A percentile compares a stretch with the other conserved stretches of the same genome.
phyloP scores from a whole-genome alignment of 2,888 invertebrate genomes.

The Ormyrus thymus region DNA sequence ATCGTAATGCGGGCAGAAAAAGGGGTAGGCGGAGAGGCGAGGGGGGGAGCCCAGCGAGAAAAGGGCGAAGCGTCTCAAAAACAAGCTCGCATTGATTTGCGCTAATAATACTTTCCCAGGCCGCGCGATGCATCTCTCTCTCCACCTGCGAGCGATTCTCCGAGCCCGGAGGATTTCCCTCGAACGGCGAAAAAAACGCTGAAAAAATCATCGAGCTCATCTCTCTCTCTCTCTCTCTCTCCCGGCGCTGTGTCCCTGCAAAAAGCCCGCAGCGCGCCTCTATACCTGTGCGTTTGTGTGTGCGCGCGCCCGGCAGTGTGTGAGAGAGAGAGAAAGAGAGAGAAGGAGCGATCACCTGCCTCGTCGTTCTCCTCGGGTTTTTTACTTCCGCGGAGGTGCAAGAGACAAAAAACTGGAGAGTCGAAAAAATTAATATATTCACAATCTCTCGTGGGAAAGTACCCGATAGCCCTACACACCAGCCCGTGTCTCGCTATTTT shows the following conservation, averaged over 20 bases:
- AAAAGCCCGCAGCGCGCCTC: slow-evolving; percentile 25
- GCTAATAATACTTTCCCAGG: slow-evolving; percentile 53
- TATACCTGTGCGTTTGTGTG: neutral
- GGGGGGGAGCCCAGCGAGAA: neutral
- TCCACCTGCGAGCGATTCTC: slow-evolving; percentile 39
- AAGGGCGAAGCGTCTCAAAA: slow-evolving; percentile 6
- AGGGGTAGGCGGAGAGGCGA: neutral
- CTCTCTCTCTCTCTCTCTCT: neutral
- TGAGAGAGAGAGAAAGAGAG: slow-evolving; percentile 14
- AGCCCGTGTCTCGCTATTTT: neutral
- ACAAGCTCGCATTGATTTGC: slow-evolving; percentile 11
- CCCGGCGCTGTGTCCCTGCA: slow-evolving; percentile 32
- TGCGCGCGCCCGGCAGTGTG: neutral
- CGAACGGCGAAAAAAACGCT: slow-evolving; percentile 16
- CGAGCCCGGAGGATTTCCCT: slow-evolving; percentile 42
- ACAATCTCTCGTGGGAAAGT: slow-evolving; percentile 57
- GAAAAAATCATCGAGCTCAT: slow-evolving; percentile 51
- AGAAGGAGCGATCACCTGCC: slow-evolving; percentile 54
- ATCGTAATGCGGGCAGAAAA: too few species aligned
- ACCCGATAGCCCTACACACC: slow-evolving; percentile 18
- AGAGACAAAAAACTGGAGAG: slow-evolving; percentile 49
- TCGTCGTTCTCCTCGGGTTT: slow-evolving; percentile 50
- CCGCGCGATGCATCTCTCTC: neutral
- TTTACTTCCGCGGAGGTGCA: slow-evolving; percentile 57
- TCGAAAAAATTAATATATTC: slow-evolving; percentile 59